Base-by-base conservation (phyloP, 2,888 invertebrate species). In the Drosophila flavopinicola region DNA sequence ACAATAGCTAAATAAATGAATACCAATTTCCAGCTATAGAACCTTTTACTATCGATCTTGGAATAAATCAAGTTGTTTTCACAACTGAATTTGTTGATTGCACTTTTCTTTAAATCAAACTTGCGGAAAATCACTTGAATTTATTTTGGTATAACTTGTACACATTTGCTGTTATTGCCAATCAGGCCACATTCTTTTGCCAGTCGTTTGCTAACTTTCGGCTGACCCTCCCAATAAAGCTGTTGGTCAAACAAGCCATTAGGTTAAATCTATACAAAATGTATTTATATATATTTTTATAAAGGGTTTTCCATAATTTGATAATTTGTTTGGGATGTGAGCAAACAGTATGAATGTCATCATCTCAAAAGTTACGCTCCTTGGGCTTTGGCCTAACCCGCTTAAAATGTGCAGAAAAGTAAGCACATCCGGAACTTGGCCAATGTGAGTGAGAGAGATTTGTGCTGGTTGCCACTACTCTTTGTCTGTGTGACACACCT, bases 401-500 rank as follows among this genome's bases (percentile, higher is more conserved):
- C 10, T 39, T 25, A 39, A 47, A 42, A 44, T 47, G 35, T n/a
- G 32, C 38, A 39, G 24, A 24, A 48, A 11, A 29, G 4, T 25
- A 23, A 56, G n/a, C 29, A 33, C 35, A 23, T 44, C 27, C 6
- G 29, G 17, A 64, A 47, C 37, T 24, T 23, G 7, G n/a, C n/a
- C n/a, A n/a, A n/a, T n/a, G n/a, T n/a, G n/a, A n/a, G n/a, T n/a
- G 6, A 10, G 10, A 13, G 11, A 30, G 9, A 29, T 17, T 17
- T 15, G n/a, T n/a, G 20, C 20, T 20, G 6, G 29, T 6, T 30
- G 6, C 48, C 11, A n/a, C 10, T 17, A 7, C 37, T 33, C 59
- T 66, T 79, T 75, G 76, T 63, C 49, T 51, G 61, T 41, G 23
- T 25, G 49, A 47, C 60, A 57, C 63, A 76, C 63, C 85, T 84